These are phyloP conservation scores for Pogoniulus pusillus DNA, from an alignment of 2,797 vertebrate genomes.

Conservation along the genomic window DNA sequence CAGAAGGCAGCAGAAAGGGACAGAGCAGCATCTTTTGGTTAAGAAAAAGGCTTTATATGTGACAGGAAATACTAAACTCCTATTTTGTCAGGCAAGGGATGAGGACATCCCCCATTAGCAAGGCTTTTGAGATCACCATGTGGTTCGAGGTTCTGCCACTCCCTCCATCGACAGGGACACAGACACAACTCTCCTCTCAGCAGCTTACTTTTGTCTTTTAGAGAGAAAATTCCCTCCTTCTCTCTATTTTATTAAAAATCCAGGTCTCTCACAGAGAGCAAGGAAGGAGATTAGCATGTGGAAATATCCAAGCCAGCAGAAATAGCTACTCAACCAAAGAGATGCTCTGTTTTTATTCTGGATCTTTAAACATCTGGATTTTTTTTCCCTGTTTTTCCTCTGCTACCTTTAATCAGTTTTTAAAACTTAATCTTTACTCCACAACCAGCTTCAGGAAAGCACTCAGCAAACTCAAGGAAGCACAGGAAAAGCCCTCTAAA, in stretches of 20 bases:
- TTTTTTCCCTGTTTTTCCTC: neutral
- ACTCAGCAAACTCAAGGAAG: neutral
- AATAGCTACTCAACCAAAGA: neutral
- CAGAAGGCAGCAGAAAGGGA: constrained; percentile 36
- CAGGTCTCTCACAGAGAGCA: accelerated
- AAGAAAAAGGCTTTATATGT: neutral
- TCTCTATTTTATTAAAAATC: constrained; percentile 21
- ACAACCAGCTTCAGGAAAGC: neutral
- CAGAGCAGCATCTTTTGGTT: constrained; percentile 12
- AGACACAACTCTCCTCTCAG: neutral
- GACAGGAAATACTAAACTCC: constrained; percentile 57
- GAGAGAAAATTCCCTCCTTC: constrained; percentile 30
- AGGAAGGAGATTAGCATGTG: neutral
- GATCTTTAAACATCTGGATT: neutral
- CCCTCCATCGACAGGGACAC: neutral
- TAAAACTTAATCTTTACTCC: neutral
- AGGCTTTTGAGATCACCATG: neutral
- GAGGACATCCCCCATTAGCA: neutral
- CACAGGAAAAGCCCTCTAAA: neutral
- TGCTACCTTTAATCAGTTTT: neutral
- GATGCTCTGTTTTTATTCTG: neutral
- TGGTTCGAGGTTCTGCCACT: neutral
- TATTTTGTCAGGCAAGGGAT: neutral
- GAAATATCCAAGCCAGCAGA: constrained; percentile 15
- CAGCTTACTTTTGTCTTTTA: neutral